phyloP scores from a whole-genome alignment of 2,888 invertebrate species.

The Phortica magna region DNA sequence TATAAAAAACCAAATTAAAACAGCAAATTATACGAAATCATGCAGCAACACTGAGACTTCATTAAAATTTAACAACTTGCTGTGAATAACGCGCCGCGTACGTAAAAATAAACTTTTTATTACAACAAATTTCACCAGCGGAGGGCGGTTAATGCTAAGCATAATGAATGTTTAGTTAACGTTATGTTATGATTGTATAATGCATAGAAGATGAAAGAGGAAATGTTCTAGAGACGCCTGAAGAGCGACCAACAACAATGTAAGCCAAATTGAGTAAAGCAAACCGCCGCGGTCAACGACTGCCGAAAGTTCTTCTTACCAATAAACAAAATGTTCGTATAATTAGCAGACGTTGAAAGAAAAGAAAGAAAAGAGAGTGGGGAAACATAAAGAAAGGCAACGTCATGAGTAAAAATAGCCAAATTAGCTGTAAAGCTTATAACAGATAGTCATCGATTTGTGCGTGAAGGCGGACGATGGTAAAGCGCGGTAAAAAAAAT shows the following conservation, averaged over 20 bases:
- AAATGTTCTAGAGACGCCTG: slow-evolving; percentile 38
- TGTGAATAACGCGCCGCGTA: slow-evolving; percentile 52
- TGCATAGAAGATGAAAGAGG: slow-evolving; percentile 33
- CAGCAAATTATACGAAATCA: too few species aligned
- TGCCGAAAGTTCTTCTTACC: slow-evolving; percentile 8
- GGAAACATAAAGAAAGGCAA: slow-evolving; percentile 48
- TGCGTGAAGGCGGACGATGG: slow-evolving; percentile 17
- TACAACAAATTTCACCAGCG: too few species aligned
- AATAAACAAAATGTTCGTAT: not conserved
- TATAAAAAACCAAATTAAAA: too few species aligned
- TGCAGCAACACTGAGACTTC: too few species aligned
- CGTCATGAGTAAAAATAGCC: slow-evolving; percentile 73
- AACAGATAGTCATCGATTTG: slow-evolving; percentile 66
- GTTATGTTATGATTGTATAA: slow-evolving; percentile 14
- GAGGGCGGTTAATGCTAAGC: too few species aligned
- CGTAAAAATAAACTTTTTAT: slow-evolving; percentile 45
- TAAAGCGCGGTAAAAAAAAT: not conserved
- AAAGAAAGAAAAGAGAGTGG: slow-evolving; percentile 39
- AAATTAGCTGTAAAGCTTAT: slow-evolving; percentile 67
- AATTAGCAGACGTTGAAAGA: not conserved
- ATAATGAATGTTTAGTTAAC: too few species aligned
- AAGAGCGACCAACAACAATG: slow-evolving; percentile 39
- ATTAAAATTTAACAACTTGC: slow-evolving; percentile 56
- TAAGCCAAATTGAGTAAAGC: not conserved
- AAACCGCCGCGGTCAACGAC: slow-evolving; percentile 38